Evolutionary conservation across 2,888 invertebrate species (phyloP), one percentile per base, ranked within the genome.

Genomic region (Dastarcus helophoroides): DNA sequence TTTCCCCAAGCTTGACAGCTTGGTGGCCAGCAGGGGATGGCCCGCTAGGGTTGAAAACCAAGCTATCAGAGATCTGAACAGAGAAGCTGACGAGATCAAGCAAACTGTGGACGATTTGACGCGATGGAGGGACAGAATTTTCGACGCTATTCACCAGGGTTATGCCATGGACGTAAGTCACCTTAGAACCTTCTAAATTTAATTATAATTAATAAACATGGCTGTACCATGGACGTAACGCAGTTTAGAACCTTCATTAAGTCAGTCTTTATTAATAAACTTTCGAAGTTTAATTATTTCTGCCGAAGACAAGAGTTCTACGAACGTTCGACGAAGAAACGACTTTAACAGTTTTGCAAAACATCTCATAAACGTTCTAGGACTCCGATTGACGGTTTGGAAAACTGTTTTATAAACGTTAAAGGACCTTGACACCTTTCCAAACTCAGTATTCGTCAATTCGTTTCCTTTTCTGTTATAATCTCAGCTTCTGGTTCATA

Each of bases 1-100:
- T 58, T 88, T 85, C 65, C 80, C 85, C 3, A 88, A 86, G 60
- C 63, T 88, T 53, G 81, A 85, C 60, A 81, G 80, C 2, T 63
- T 77, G 41, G 78, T 84, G 3, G 72, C 84, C 13, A 79, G 79
- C 46, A 65, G 82, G 1, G 65, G 76, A 2, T 85, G 80, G 79
- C 81, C 85, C 0, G 71, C 81, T 0, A 69, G 84, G 43, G 73
- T 76, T 21, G 62, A 65, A 1, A 64, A 66, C 26, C 67, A 74
- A 1, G 46, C 44, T 0, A 48, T 79, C 3, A 55, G 62, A 8
- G 76, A 84, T 50, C 41, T 85, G 19, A 71, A 74, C 50, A 69
- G 84, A 2, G 73, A 76, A 12, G 65, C 68, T 2, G 80, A 84
- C 55, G 71, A 73, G 52, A 67, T 83, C 42, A 65, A 62, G 31